Base-by-base conservation (phyloP, 2,888 invertebrate genomes). In the Hydriomena furcata region DNA sequence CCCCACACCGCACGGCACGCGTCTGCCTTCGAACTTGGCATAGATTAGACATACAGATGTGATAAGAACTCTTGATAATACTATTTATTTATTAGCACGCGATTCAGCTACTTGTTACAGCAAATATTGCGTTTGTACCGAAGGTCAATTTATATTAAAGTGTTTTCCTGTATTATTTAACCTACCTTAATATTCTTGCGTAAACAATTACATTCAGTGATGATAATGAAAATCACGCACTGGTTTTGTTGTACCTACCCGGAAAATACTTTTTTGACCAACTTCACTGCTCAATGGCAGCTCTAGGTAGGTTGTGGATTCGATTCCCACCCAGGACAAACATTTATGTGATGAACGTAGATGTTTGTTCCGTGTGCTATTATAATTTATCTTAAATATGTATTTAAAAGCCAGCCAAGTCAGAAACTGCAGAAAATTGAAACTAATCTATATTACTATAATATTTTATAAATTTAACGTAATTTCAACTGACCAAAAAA, bases 1-100 rank as follows among this genome's bases (percentile, higher is more conserved):
- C 55, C 63, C 68, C 68, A 63, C 72, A 72, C 70, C 67, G 68
- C 73, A 69, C 84, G 84, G 83, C 83, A 77, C 77, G 75, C 76
- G 72, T 71, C 78, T 72, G 68, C 66, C 68, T 69, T 60, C 60
- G 60, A 65, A 68, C 62, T 64, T 62, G 64, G 52, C 71, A 78
- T 60, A 79, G 80, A 80, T 60, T 68, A 78, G 58, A 63, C 62
- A 64, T n/a, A 54, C 60, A 73, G 75, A 74, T 58, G 66, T 54
- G 73, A 73, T 70, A 72, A 66, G 42, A 43, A 35, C 47, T 35
- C 52, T 35, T 44, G 52, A 52, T 52, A 52, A 52, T 13, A 34
- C 13, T 59, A 46, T 60, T 60, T 55, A 55, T 48, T 56, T 54
- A 56, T 55, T 46, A 52, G 38, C 49, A 52, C 55, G 54, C 54